Base-by-base conservation (phyloP, 2,888 invertebrate species). In the Tromatobia lineatoria region DNA sequence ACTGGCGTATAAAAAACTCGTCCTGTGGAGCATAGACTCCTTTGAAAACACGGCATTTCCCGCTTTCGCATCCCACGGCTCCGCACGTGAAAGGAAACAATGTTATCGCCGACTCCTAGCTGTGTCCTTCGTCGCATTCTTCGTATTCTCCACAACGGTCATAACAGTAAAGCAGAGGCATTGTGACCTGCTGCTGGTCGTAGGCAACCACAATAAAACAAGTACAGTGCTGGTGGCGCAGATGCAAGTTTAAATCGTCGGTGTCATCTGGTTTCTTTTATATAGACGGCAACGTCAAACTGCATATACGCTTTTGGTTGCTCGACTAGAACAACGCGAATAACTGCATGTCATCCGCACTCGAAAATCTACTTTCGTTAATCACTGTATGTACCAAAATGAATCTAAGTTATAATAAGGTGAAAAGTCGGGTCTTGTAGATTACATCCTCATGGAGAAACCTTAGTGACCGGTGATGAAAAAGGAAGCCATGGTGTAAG, bases 161-260 rank as follows among this genome's bases (percentile, higher is more conserved):
- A 71, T 84, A 81, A 84, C 74, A 78, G 84, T 75, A 84, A 84
- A 70, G 78, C 74, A 69, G 38, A 50, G 23, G 42, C 71, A 80
- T 84, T 78, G 83, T 70, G 54, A 78, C 45, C 61, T 15, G 61
- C 42, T 20, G 61, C n/a, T 54, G 54, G 18, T 29, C 57, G 15
- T 47, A 20, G 66, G 47, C 76, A 67, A 52, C 54, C 34, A 61
- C 59, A 61, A 78, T 75, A 78, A 78, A 70, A 59, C 59, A 45
- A 25, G 57, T 29, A 15, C 13, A 3, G 7, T 34, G 38, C 20
- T 47, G 29, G 23, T 20, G 15, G 15, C 34, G 18, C 45, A 34
- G 29, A 45, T 47, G 47, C 18, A n/a, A 29, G 47, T 29, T 61
- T 64, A 13, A 66, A 73, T 64, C 73, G 66, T 57, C 13, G 66